These are phyloP conservation scores for Loxodonta africana DNA, from an alignment of 2,113 vertebrate genomes.

Conservation along the genomic window DNA sequence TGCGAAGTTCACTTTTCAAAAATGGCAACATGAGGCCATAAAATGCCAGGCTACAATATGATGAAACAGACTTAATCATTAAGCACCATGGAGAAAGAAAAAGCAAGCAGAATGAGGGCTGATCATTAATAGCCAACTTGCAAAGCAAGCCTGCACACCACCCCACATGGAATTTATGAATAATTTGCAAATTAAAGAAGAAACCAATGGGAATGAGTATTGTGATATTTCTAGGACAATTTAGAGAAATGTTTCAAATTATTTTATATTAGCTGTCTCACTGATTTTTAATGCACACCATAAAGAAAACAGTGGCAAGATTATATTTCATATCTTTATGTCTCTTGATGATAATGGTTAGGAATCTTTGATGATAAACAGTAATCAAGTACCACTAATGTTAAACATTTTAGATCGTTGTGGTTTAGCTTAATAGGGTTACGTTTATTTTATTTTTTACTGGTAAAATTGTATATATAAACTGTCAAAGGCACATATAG, in stretches of 20 bases:
- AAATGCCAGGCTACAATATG: neutral
- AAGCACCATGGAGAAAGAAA: neutral
- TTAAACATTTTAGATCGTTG: conserved; percentile 5
- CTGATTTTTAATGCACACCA: conserved; percentile 68
- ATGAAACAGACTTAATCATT: neutral
- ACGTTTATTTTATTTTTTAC: neutral
- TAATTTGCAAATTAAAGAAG: conserved; percentile 63
- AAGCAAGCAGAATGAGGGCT: conserved; percentile 1
- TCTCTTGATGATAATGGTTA: conserved; percentile 61
- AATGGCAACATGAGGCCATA: conserved; percentile 22
- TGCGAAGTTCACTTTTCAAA: conserved; percentile 68
- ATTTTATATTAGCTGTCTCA: conserved; percentile 75
- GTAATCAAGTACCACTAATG: conserved; percentile 55
- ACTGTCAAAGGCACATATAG: conserved; percentile 22
- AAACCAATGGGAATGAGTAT: conserved; percentile 50
- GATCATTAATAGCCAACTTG: conserved; percentile 62
- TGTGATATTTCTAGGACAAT: conserved; percentile 84
- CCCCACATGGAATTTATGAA: conserved; percentile 19
- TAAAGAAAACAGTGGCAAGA: conserved; percentile 66
- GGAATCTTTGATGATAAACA: conserved; percentile 77
- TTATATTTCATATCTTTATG: conserved; percentile 61
- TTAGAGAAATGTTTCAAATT: conserved; percentile 83
- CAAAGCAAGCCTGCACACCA: neutral
- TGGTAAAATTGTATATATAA: neutral
- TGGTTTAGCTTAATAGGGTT: neutral